Evolutionary conservation across 2,113 vertebrate species (phyloP).

Genomic region (Dicentrarchus labrax): DNA sequence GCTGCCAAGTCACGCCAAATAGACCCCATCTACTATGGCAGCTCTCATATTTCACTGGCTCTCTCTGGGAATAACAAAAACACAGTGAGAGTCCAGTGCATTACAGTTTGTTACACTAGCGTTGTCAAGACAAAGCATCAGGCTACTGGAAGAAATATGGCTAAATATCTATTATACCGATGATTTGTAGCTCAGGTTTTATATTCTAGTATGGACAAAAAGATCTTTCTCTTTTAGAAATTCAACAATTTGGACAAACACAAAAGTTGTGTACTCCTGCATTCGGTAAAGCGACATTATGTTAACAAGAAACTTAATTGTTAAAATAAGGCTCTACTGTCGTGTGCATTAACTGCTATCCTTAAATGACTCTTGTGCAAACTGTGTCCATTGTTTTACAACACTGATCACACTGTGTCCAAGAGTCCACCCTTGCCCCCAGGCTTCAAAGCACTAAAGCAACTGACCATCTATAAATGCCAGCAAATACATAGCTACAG

Average conservation of each 20-base stretch:
- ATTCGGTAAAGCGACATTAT: not conserved
- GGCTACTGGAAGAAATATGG: not conserved
- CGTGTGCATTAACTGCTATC: constrained; percentile 34
- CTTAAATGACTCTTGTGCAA: constrained; percentile 44
- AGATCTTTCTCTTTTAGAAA: not conserved
- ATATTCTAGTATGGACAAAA: not conserved
- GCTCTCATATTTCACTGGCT: constrained; percentile 74
- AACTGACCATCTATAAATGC: constrained; percentile 57
- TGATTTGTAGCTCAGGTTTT: not conserved
- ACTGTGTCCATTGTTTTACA: constrained; percentile 66
- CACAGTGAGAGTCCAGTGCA: constrained; percentile 20
- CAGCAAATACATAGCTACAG: constrained; percentile 41
- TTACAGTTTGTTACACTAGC: constrained; percentile 29
- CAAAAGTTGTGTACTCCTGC: not conserved
- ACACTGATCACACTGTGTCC: constrained; percentile 55
- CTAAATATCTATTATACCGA: not conserved
- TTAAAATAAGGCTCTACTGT: constrained; percentile 16
- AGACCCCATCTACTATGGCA: constrained; percentile 70
- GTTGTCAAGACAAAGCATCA: not conserved
- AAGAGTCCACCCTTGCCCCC: constrained; percentile 54
- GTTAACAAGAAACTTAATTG: constrained; percentile 11
- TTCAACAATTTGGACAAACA: not conserved
- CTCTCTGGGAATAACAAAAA: constrained; percentile 65
- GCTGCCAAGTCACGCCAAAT: constrained; percentile 79
- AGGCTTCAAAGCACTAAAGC: constrained; percentile 58